These are phyloP conservation scores for Sanderia malayensis DNA, from an alignment of 30 jellyfish, hydroid and myxozoan genomes.

Conservation along the genomic window DNA sequence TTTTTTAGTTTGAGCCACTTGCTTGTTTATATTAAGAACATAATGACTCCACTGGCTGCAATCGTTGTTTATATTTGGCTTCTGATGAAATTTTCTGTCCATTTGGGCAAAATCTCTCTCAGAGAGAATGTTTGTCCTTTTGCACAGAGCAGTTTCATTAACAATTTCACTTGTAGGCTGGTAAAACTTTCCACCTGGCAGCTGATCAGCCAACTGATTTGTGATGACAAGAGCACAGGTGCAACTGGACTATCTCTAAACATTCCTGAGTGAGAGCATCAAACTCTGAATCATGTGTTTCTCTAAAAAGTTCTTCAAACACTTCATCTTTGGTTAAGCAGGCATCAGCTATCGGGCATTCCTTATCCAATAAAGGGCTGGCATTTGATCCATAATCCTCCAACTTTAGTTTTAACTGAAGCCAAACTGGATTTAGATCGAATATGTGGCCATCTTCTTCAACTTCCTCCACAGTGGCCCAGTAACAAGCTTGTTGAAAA, in stretches of 20 bases:
- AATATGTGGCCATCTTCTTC: constrained; percentile 37
- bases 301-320: background rate
- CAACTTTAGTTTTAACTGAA: background rate
- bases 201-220: constrained; percentile 24
- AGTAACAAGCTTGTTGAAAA: constrained; percentile 25
- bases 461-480: constrained; percentile 31
- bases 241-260: constrained; percentile 18
- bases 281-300: background rate
- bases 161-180: background rate
- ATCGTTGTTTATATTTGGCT: constrained; percentile 3
- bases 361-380: background rate
- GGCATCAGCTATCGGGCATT: background rate
- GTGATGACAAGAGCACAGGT: constrained; percentile 16
- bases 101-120: constrained; percentile 26
- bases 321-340: constrained; percentile 3
- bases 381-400: background rate
- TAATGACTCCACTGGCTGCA: constrained; percentile 24
- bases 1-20: background rate
- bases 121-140: background rate
- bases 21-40: constrained; percentile 5
- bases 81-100: background rate
- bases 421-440: constrained; percentile 3
- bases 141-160: background rate
- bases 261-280: constrained; percentile 28
- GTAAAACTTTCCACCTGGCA: constrained; percentile 26